Evolutionary conservation across 2,888 invertebrate species (phyloP).

Genomic region (Allygus modestus): DNA sequence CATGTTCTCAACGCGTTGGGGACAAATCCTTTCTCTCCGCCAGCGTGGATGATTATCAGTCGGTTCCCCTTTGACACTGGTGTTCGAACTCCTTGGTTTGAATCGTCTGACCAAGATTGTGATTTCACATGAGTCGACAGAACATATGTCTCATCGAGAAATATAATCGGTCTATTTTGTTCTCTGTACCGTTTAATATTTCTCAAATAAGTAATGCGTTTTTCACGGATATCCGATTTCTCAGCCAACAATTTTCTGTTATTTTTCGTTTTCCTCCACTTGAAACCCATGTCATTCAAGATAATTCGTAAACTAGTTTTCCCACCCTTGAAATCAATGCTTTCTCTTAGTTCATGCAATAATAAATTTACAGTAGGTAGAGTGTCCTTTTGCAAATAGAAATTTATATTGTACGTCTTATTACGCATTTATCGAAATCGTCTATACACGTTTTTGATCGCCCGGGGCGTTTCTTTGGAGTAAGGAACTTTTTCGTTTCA

Average conservation of each 20-base stretch:
- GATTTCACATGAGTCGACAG: background rate
- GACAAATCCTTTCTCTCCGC: slow-evolving; percentile 21
- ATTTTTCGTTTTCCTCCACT: slow-evolving; percentile 1
- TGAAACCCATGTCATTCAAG: slow-evolving; percentile 22
- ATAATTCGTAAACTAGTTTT: background rate
- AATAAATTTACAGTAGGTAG: slow-evolving; percentile 11
- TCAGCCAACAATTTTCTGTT: slow-evolving; percentile 33
- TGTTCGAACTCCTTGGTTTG: background rate
- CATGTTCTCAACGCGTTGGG: slow-evolving; percentile 8
- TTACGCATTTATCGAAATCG: background rate
- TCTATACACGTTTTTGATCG: background rate
- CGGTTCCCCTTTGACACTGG: slow-evolving; percentile 1
- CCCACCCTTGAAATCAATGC: background rate
- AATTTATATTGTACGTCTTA: slow-evolving; percentile 10
- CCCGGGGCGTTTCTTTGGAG: background rate
- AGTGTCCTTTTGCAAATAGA: background rate
- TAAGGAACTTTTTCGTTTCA: background rate
- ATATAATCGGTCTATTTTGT: background rate
- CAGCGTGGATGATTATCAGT: slow-evolving; percentile 26
- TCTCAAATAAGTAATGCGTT: slow-evolving; percentile 32
- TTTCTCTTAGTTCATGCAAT: background rate
- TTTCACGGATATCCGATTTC: slow-evolving; percentile 8
- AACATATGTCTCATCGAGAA: slow-evolving; percentile 28
- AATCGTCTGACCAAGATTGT: slow-evolving; percentile 17
- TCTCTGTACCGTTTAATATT: background rate